Evolutionary conservation across 53 echinoderm and acorn worm species (phyloP), one percentile per base, ranked within the genome.

Genomic region (Glandiceps talaboti): DNA sequence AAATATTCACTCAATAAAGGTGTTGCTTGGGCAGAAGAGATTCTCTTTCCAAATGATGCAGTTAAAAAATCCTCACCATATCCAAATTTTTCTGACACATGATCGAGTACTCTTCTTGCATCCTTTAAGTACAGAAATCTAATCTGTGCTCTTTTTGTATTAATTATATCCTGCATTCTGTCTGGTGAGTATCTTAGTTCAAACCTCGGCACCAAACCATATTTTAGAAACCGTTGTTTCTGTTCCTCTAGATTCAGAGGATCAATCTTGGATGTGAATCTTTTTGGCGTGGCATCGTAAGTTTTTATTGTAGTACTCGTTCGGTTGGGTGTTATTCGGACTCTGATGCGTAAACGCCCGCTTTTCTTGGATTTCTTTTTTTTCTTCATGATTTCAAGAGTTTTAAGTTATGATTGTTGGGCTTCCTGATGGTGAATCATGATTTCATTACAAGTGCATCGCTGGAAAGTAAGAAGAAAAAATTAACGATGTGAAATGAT

Each of bases 231-330:
- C 31, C 87, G 76, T 29, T 75, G 33, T 32, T 91, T 91, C 73
- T 91, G 91, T 30, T 94, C 94, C 72, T 91, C 90, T 30, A 91
- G 82, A 76, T 94, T 94, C 28, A 91, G 82, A 27, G 94, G 94
- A 76, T 91, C 91, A 1, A 89, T 87, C 79, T 91, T 94, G 0
- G 89, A 91, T 75, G 81, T 81, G 84, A 82, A 91, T 29, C 83
- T 85, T 73, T 86, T 88, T 0, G 94, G 94, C 0, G 89, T 89
- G 79, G 89, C 89, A 1, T 94, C 94, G 75, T 83, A 94, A 30
- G 81, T 87, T 31, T 84, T 86, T 33, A 94, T 89, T 64, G 87
- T 84, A 64, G 87, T 73, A 77, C 85, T 88, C 31, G 77, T 90
- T 30, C 33, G 64, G 6, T 6, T 45, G 64, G 20, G 6, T 12